Percentiles rank a stretch among this genome's conserved stretches.
Conservation (phyloP, 2,113 vertebrate genomes). For the Xiphias gladius region DNA sequence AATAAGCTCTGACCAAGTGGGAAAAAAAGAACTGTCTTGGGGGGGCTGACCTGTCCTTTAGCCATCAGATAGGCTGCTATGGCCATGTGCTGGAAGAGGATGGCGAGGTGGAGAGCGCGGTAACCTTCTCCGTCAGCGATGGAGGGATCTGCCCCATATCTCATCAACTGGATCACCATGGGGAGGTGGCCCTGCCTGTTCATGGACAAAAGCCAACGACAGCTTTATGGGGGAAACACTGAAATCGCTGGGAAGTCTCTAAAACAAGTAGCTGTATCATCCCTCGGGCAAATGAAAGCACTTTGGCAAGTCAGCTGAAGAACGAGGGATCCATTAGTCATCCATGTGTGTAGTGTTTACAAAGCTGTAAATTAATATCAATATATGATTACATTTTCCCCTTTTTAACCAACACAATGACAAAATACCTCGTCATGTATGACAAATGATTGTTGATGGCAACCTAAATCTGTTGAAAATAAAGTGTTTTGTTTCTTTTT, state of each 20-base stretch:
- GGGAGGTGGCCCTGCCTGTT: slow-evolving; percentile 95
- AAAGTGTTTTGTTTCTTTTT: not conserved
- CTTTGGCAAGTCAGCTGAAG: not conserved
- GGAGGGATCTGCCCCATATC: slow-evolving; percentile 91
- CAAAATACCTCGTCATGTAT: not conserved
- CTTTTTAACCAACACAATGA: not conserved
- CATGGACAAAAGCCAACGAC: slow-evolving; percentile 32
- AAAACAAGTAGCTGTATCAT: not conserved
- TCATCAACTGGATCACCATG: slow-evolving; percentile 92
- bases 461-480: too few relatives aligned
- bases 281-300: not conserved
- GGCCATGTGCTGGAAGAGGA: slow-evolving; percentile 96
- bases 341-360: too few relatives aligned
- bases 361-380: too few relatives aligned
- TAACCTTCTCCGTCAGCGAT: slow-evolving; percentile 95
- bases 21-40: not conserved
- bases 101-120: slow-evolving; percentile 91
- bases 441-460: too few relatives aligned
- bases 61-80: slow-evolving; percentile 95
- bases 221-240: not conserved
- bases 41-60: slow-evolving; percentile 89
- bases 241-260: too few relatives aligned
- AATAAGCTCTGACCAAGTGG: not conserved
- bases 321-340: not conserved
- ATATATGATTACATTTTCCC: too few relatives aligned